Conservation (phyloP, 2,113 vertebrate genomes). For the Xenus cinereus region DNA sequence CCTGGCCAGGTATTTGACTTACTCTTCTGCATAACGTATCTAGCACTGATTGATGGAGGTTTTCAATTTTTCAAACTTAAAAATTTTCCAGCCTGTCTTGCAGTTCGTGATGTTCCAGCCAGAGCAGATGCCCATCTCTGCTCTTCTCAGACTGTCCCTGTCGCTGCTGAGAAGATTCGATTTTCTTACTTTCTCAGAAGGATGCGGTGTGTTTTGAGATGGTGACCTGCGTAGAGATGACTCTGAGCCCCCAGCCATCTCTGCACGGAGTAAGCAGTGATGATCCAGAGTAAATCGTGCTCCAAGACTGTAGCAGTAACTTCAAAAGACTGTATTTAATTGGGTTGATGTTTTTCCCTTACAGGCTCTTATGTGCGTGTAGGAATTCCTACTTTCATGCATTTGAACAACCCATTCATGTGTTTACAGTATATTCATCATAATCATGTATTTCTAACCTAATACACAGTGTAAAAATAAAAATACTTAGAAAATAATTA, state of each 20-base stretch:
- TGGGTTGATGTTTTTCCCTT: background rate
- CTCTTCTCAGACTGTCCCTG: background rate
- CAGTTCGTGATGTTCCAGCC: background rate
- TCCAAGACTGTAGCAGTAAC: background rate
- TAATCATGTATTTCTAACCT: slow-evolving; percentile 58
- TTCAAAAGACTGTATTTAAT: slow-evolving; percentile 52
- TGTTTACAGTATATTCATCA: slow-evolving; percentile 32
- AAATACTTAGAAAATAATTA: slow-evolving; percentile 67
- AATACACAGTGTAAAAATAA: slow-evolving; percentile 67
- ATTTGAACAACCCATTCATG: background rate
- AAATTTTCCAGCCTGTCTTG: background rate
- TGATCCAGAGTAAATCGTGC: background rate
- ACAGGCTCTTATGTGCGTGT: background rate
- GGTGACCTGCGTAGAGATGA: background rate
- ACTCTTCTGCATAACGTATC: background rate
- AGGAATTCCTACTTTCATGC: background rate
- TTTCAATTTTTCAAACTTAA: background rate
- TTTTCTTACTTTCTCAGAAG: background rate
- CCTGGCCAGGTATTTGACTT: background rate
- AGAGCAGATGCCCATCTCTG: background rate
- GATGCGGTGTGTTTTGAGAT: background rate
- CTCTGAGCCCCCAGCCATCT: background rate
- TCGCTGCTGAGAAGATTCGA: background rate
- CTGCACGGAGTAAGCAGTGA: background rate
- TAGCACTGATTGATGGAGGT: background rate